Conservation (phyloP, 2,113 vertebrate species). For the Psephotus haematonotus region DNA sequence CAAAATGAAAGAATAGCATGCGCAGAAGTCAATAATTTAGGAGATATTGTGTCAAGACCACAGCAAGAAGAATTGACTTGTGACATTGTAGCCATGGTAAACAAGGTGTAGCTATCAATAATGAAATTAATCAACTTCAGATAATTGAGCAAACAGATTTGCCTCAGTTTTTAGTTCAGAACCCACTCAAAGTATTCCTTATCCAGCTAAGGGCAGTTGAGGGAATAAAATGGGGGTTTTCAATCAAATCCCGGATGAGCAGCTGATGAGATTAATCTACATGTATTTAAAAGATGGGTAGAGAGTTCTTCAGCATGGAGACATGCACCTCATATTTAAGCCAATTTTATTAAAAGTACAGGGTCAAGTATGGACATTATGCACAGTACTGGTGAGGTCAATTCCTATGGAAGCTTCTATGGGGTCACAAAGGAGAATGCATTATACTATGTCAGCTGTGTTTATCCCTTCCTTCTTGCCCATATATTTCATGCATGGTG, state of each 20-base stretch:
- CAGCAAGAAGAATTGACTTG: conserved; percentile 29
- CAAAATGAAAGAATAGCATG: neutral
- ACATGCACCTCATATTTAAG: neutral
- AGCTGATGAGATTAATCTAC: neutral
- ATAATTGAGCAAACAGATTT: conserved; percentile 25
- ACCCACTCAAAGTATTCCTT: neutral
- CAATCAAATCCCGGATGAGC: neutral
- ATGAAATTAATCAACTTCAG: conserved; percentile 45
- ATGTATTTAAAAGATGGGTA: neutral
- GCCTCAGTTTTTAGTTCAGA: neutral
- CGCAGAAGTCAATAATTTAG: conserved; percentile 20
- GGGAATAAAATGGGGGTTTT: neutral
- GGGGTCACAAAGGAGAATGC: neutral
- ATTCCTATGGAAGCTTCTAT: neutral
- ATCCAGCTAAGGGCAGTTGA: neutral
- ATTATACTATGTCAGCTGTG: accelerated
- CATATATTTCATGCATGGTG: neutral
- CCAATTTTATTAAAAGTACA: neutral
- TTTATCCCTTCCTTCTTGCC: neutral
- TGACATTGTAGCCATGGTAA: conserved; percentile 10
- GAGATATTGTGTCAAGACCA: neutral
- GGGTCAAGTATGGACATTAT: accelerated
- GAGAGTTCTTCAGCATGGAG: neutral
- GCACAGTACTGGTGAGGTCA: neutral
- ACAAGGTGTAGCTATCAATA: conserved; percentile 27